A percentile compares a stretch with the other conserved stretches of the same genome.
Conservation (phyloP, 2,888 invertebrate genomes). For the Siphonodentalium dalli region DNA sequence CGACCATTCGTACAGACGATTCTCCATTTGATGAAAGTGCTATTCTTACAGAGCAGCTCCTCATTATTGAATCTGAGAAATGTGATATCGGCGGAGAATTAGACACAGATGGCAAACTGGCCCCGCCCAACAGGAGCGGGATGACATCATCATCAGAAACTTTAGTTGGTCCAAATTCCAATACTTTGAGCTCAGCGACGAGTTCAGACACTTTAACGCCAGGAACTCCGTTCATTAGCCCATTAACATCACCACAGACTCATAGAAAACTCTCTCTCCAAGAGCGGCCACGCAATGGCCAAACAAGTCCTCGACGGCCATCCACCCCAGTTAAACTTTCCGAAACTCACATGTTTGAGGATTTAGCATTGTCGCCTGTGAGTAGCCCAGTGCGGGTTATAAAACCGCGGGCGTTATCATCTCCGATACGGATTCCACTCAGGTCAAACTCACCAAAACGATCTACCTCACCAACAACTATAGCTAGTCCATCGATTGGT, state of each 20-base stretch:
- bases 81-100: slow-evolving; percentile 39
- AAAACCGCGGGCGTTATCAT: slow-evolving; percentile 36
- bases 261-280: slow-evolving; percentile 48
- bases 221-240: slow-evolving; percentile 53
- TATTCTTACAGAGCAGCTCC: slow-evolving; percentile 37
- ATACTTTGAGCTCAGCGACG: slow-evolving; percentile 45
- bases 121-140: slow-evolving; percentile 31
- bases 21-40: slow-evolving; percentile 37
- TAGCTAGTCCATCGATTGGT: slow-evolving; percentile 32
- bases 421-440: slow-evolving; percentile 49
- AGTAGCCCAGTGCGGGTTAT: too few species aligned
- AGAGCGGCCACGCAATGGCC: slow-evolving; percentile 37
- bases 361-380: slow-evolving; percentile 52
- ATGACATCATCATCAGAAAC: slow-evolving; percentile 47
- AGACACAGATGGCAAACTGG: slow-evolving; percentile 34
- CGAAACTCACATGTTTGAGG: slow-evolving; percentile 44
- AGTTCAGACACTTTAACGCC: slow-evolving; percentile 62
- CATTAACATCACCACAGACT: slow-evolving; percentile 50
- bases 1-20: slow-evolving; percentile 48
- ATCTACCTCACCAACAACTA: slow-evolving; percentile 40
- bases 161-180: slow-evolving; percentile 32
- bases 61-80: slow-evolving; percentile 39
- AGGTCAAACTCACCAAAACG: slow-evolving; percentile 34
- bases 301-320: slow-evolving; percentile 41
- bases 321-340: slow-evolving; percentile 45